Base-by-base conservation (phyloP, 2,888 invertebrate species). In the Lasioglossum figueresi region DNA sequence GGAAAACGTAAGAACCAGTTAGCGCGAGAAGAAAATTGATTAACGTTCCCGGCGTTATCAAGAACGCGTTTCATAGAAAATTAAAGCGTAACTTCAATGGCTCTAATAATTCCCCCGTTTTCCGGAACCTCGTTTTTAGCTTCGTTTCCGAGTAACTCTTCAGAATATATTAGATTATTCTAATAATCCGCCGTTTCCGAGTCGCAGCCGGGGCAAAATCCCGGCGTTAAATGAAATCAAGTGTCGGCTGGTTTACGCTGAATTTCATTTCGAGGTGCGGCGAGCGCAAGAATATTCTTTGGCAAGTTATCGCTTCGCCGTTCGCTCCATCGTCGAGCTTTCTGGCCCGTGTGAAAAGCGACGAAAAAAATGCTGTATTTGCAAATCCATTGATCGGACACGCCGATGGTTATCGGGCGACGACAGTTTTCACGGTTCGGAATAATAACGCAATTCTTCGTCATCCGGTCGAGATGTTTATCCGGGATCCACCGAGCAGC, bases 381-480 rank as follows among this genome's bases (percentile, higher is more conserved):
- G 84, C 45, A 82, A 59, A 68, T 74, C 74, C 40, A 70, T 77
- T 34, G 71, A 43, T 0, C 45, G 34, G 31, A 12, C 75, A 40
- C 70, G 75, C 59, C 40, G 86, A 86, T 87, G 43, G 52, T 84
- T 79, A 87, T 80, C 75, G 82, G 56, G 71, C 43, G 79, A 84
- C 76, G 76, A 79, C 80, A 68, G 79, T 82, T 79, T 83, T 80
- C 76, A 78, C 78, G 71, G 77, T 70, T 83, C 43, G 75, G 71
- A 83, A 87, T 89, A 89, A 90, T 77, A 88, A 88, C 74, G 88
- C 79, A 78, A 88, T 81, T 83, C 78, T 77, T 87, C 77, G 79
- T 86, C 82, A 88, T 88, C 86, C 88, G 88, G 85, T 82, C 48
- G 83, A 90, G 92, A 92, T 92, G 81, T 59, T 89, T 90, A 92